phyloP scores from a whole-genome alignment of 2,888 invertebrate genomes.

The Gisinianus flammeolus region DNA sequence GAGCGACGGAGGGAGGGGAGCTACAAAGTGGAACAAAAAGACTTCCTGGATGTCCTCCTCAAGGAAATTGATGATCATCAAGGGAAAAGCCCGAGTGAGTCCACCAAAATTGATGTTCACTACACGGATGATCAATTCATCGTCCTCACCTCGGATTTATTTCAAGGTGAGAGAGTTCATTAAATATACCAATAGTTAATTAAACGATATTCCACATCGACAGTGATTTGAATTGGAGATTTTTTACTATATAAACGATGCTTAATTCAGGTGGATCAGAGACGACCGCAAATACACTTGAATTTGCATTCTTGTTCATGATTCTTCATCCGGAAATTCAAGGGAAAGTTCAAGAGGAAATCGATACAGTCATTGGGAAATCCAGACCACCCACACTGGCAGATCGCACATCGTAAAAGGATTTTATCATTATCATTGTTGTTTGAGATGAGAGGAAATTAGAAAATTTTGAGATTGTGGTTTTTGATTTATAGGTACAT shows the following conservation, averaged over 20 bases:
- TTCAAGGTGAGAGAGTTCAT: constrained; percentile 37
- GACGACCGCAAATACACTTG: constrained; percentile 55
- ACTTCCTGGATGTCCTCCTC: constrained; percentile 52
- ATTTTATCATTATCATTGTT: neutral
- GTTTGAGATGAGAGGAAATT: no score
- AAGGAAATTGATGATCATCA: constrained; percentile 51
- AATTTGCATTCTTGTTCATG: constrained; percentile 59
- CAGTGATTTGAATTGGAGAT: neutral
- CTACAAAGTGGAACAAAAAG: constrained; percentile 47
- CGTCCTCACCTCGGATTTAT: constrained; percentile 45
- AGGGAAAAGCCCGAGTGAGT: constrained; percentile 10
- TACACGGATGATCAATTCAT: constrained; percentile 49
- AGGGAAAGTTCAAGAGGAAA: constrained; percentile 58
- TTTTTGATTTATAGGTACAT: no score
- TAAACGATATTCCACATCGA: no score
- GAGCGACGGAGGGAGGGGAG: constrained; percentile 42
- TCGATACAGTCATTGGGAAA: constrained; percentile 59
- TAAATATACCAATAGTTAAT: neutral
- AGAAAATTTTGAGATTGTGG: neutral
- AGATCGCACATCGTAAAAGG: constrained; percentile 12
- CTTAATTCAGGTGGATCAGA: constrained; percentile 52
- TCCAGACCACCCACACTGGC: constrained; percentile 20
- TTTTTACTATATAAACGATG: no score
- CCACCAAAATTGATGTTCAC: neutral
- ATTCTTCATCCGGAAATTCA: constrained; percentile 58